Evolutionary conservation across 2,888 invertebrate genomes (phyloP).

Genomic region (Andrena dorsata): DNA sequence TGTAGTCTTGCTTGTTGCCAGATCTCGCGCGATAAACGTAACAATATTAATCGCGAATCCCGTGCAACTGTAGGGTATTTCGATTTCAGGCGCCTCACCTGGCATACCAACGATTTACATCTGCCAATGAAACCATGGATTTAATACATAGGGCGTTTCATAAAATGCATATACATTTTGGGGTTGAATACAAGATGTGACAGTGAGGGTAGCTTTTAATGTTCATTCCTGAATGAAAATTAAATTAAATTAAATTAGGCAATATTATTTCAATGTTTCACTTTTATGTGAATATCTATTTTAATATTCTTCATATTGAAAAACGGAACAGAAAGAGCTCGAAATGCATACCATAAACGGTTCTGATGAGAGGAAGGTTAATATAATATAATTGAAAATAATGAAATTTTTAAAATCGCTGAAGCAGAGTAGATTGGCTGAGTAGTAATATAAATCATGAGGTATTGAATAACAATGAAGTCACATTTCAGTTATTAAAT

Average conservation of each 20-base stretch:
- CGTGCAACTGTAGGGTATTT: background rate
- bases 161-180: background rate
- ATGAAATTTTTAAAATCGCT: too few relatives aligned
- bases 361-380: too few relatives aligned
- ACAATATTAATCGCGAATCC: slow-evolving; percentile 32
- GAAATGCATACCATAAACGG: too few relatives aligned
- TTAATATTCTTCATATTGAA: too few relatives aligned
- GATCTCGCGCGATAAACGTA: slow-evolving; percentile 21
- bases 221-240: background rate
- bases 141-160: background rate
- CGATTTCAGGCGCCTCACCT: background rate
- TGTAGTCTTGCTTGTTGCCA: slow-evolving; percentile 25
- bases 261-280: too few relatives aligned
- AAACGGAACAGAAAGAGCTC: too few relatives aligned
- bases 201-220: background rate
- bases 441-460: too few relatives aligned
- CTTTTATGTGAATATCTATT: too few relatives aligned
- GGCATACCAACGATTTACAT: background rate
- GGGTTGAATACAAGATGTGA: background rate
- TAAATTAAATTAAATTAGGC: background rate
- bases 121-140: background rate
- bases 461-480: too few relatives aligned
- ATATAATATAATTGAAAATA: too few relatives aligned
- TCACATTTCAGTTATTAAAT: background rate
- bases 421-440: too few relatives aligned